Conservation (phyloP, 1,140 invertebrate species). For the Pogonomyrmex californicus region DNA sequence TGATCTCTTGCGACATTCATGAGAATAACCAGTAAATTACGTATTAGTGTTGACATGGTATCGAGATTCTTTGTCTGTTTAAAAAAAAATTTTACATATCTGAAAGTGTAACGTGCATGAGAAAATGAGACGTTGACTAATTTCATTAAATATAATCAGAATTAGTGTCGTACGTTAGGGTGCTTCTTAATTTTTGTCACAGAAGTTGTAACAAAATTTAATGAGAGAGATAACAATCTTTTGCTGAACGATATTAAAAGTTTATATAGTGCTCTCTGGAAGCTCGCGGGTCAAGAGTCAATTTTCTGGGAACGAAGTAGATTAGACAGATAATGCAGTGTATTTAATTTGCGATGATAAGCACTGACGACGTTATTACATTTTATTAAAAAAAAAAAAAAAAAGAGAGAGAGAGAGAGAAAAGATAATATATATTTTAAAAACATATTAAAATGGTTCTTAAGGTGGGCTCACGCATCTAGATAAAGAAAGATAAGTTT, state of each 20-base stretch:
- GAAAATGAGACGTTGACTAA: not conserved
- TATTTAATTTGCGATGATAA: slow-evolving; percentile 53
- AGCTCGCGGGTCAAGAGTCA: slow-evolving; percentile 52
- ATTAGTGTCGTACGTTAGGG: not conserved
- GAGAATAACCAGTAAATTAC: not conserved
- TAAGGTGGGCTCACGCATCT: not conserved
- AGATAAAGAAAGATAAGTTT: not conserved
- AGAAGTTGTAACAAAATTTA: slow-evolving; percentile 41
- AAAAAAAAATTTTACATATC: no score
- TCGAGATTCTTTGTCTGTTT: no score
- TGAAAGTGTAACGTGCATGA: not conserved
- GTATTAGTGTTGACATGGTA: no score
- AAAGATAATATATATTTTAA: not conserved
- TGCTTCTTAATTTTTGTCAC: slow-evolving; percentile 46
- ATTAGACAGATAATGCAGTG: slow-evolving; percentile 55
- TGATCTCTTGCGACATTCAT: not conserved
- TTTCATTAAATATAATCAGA: slow-evolving; percentile 17
- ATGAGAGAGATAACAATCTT: slow-evolving; percentile 52
- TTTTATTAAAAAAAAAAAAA: slow-evolving; percentile 8
- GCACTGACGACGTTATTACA: slow-evolving; percentile 38
- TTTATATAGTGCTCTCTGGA: slow-evolving; percentile 48
- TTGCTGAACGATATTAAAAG: slow-evolving; percentile 52
- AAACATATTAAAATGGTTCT: slow-evolving; percentile 7
- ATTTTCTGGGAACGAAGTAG: slow-evolving; percentile 53
- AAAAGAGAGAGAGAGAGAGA: not conserved